Base-by-base conservation (phyloP, 1,140 invertebrate genomes). In the Apocrypta bakeri region DNA sequence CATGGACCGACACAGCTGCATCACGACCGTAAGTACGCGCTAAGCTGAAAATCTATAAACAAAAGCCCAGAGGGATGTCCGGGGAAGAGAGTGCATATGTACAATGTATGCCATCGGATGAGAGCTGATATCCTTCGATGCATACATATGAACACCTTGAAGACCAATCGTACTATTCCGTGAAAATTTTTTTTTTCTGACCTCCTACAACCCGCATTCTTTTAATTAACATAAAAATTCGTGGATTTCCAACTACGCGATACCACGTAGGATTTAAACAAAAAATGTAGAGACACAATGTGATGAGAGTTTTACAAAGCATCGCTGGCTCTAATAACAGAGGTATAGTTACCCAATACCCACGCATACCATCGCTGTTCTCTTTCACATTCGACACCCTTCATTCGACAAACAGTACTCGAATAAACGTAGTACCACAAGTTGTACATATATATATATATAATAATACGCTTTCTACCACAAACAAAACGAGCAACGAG, bases 1-100 rank as follows among this genome's bases (percentile, higher is more conserved):
- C 48, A 21, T 21, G 48, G 17, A 21, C 1, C 48, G 21, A n/a
- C n/a, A 17, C 48, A 56, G 66, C 31, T 37, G 25, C 66, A 48
- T 56, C 33, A 78, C 76, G 48, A n/a, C 42, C 68, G 48, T 79
- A 79, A 71, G 77, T 31, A 71, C 63, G n/a, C 17, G 27, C 64
- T 79, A 72, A 79, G 66, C 78, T 63, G 77, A 79, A 79, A 79
- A 79, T 79, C 68, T 79, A 72, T 79, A 61, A 79, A 37, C 78
- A 48, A 61, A 71, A 72, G 42, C 68, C 12, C 12, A 0, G 27
- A 6, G 2, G 9, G 61, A 69, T 68, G 12, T 37, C 11, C 11
- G 2, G 56, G 0, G 9, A 64, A 27, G 27, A 24, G 25, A 37
- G 33, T 4, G 33, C 33, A 9, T 37, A 2, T 9, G 33, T 37